Evolutionary conservation across 2,888 invertebrate species (phyloP), one percentile per base, ranked within the genome.

Genomic region (Pinctada fucata): DNA sequence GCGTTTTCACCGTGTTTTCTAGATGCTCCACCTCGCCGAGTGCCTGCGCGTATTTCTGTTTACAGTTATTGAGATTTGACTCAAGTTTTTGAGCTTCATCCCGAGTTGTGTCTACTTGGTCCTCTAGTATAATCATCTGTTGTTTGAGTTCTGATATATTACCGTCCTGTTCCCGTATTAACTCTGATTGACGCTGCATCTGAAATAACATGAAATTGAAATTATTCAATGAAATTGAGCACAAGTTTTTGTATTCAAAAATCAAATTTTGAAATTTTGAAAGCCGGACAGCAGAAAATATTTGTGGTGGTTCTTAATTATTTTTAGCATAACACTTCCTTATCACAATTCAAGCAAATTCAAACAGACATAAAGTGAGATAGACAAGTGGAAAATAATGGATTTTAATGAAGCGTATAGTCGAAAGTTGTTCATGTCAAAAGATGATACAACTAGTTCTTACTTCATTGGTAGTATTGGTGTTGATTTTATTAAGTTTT

Each of bases 21-120:
- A 91, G 84, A 65, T 89, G 89, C 8, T 79, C 76, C 2, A 88
- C 78, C 84, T 91, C 90, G 31, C 85, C 85, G 64, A 85, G 82
- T 65, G 83, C 76, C 79, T 89, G 88, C 68, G 85, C 84, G 79
- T 87, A 90, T 79, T 91, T 91, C 82, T 89, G 90, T 79, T 90
- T 89, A 81, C 87, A 89, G 75, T 78, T 86, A 76, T 86, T 85
- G 6, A 91, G 84, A 50, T 80, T 83, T 6, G 82, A 72, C 67
- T 90, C 87, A 47, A 90, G 83, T 16, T 87, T 82, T 63, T 88
- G 86, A 10, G 83, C 79, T 31, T 87, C 88, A 16, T 90, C 88
- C 49, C 82, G 81, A 3, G 82, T 79, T 68, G 86, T 85, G 69
- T 88, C 86, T 52, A 90, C 81, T 82, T 90, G 89, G 66, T 89